Conservation (phyloP, 2,888 invertebrate species). For the Ennomos erosarius region DNA sequence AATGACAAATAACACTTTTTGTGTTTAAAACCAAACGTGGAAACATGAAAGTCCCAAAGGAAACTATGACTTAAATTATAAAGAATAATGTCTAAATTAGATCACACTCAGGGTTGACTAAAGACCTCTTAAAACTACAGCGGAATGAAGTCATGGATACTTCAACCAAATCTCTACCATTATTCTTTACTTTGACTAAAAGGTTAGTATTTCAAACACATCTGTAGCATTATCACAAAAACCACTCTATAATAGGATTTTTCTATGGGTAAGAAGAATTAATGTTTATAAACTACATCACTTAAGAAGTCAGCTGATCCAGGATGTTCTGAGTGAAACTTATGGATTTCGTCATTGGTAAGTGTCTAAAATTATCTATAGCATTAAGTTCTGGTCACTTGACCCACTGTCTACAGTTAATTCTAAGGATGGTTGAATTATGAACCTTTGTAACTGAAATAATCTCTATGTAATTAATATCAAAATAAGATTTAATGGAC, state of each 20-base stretch:
- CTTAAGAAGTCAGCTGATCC: not conserved
- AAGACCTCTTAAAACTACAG: too few relatives aligned
- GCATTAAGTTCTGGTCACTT: conserved; percentile 1
- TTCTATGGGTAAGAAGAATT: not conserved
- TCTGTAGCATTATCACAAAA: too few relatives aligned
- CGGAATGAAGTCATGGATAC: too few relatives aligned
- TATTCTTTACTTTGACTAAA: too few relatives aligned
- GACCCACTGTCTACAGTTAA: not conserved
- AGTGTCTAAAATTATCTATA: not conserved
- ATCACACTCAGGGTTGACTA: too few relatives aligned
- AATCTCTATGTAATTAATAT: not conserved
- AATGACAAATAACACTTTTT: conserved; percentile 29
- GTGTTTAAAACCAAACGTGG: conserved; percentile 19
- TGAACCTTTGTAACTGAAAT: not conserved
- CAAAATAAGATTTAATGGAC: not conserved
- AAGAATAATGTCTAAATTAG: too few relatives aligned
- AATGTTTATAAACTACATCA: not conserved
- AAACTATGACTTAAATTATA: not conserved
- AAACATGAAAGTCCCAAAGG: not conserved
- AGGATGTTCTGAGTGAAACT: not conserved
- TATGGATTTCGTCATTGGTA: not conserved
- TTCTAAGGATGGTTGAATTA: not conserved
- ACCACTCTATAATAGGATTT: too few relatives aligned
- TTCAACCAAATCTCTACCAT: too few relatives aligned
- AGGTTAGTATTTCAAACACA: too few relatives aligned